Evolutionary conservation across 2,797 vertebrate genomes (phyloP).

Genomic region (Buceros bicornis): DNA sequence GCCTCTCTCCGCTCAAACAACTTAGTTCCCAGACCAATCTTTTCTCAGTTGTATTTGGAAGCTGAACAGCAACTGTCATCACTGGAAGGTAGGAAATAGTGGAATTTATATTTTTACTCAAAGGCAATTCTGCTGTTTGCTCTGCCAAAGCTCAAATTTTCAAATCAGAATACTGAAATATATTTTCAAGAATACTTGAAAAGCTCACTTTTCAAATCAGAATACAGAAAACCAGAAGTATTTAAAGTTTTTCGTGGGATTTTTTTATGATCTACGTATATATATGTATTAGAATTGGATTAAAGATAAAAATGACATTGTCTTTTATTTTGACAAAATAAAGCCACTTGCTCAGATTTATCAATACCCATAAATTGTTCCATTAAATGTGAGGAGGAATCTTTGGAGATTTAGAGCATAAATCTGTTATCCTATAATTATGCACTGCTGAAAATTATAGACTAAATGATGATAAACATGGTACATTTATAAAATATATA

Average conservation of each 20-base stretch:
- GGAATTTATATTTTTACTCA: slow-evolving; percentile 24
- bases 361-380: not conserved
- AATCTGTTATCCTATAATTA: not conserved
- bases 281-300: not conserved
- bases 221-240: not conserved
- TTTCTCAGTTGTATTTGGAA: slow-evolving; percentile 96
- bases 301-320: not conserved
- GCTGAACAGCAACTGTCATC: slow-evolving; percentile 86
- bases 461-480: not conserved
- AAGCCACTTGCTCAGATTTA: not conserved
- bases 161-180: not conserved
- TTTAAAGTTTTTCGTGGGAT: not conserved
- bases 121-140: not conserved
- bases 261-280: not conserved
- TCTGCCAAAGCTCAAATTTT: not conserved
- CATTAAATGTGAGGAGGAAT: not conserved
- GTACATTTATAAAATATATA: not conserved
- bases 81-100: slow-evolving; percentile 81
- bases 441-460: not conserved
- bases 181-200: too few relatives aligned
- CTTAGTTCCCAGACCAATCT: slow-evolving; percentile 91
- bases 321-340: not conserved
- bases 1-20: slow-evolving; percentile 94
- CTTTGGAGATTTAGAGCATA: not conserved
- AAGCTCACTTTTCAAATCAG: not conserved